Evolutionary conservation across 2,113 vertebrate genomes (phyloP).

Genomic region (Phyllostomus discolor): DNA sequence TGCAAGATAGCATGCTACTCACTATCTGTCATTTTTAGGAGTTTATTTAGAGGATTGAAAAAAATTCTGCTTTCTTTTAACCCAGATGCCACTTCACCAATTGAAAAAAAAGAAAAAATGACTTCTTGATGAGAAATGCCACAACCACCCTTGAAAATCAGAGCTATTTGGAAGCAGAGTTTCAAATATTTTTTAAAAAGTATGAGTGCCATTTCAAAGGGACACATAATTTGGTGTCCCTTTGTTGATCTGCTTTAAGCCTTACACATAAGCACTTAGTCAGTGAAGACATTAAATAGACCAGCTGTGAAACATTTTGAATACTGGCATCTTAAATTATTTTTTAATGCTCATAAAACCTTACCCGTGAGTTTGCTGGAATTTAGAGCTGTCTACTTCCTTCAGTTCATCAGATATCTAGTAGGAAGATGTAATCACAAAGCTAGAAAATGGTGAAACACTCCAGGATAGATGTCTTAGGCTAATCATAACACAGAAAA

Average conservation of each 20-base stretch:
- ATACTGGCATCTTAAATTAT: conserved; percentile 31
- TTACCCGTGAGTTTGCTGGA: neutral
- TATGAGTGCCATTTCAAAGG: neutral
- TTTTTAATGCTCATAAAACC: conserved; percentile 24
- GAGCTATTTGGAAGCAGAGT: neutral
- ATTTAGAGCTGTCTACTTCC: neutral
- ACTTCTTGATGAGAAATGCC: neutral
- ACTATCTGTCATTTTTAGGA: neutral
- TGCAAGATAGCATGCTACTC: neutral
- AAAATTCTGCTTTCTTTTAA: neutral
- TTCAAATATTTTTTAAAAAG: neutral
- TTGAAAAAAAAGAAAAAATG: neutral
- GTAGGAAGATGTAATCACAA: conserved; percentile 15
- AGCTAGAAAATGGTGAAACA: conserved; percentile 12
- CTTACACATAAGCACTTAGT: neutral
- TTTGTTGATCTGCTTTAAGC: neutral
- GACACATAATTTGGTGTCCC: neutral
- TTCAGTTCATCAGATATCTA: conserved; percentile 28
- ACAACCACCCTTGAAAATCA: neutral
- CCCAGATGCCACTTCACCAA: neutral
- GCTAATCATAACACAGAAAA: neutral
- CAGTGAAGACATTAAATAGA: conserved; percentile 3
- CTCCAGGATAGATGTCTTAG: conserved; percentile 10
- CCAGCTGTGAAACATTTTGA: neutral
- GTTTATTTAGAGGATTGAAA: neutral